A percentile compares a stretch with the other conserved stretches of the same genome.
Conservation (phyloP, 2,113 vertebrate species). For the Sinosuthora webbiana region DNA sequence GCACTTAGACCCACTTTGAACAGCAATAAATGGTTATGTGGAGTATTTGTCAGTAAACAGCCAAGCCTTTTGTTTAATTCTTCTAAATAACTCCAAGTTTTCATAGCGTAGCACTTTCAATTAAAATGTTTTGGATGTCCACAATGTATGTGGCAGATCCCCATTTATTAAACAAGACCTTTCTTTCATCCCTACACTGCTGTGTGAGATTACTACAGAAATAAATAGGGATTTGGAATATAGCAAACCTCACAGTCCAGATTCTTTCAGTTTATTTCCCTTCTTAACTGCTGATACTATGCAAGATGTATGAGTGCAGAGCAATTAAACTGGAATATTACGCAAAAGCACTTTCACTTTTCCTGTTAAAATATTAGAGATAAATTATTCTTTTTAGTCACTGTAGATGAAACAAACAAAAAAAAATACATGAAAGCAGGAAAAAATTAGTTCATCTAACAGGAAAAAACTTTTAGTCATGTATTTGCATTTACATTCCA, state of each 20-base stretch:
- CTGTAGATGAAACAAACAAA: not conserved
- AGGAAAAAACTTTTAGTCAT: not conserved
- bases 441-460: not conserved
- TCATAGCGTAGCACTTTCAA: not conserved
- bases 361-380: conserved; percentile 33
- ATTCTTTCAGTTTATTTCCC: not conserved
- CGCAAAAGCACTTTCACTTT: conserved; percentile 21
- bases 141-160: not conserved
- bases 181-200: not conserved
- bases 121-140: not conserved
- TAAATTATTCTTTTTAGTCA: conserved; percentile 38
- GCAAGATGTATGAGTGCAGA: not conserved
- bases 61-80: not conserved
- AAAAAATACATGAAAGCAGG: not conserved
- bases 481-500: not conserved
- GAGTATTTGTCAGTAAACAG: not conserved
- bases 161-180: not conserved
- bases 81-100: not conserved
- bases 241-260: not conserved
- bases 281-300: not conserved
- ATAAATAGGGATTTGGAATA: not conserved
- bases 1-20: not conserved
- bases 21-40: not conserved
- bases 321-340: not conserved
- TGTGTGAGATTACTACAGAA: not conserved